Percentiles rank a stretch among this genome's conserved stretches.
These are phyloP conservation scores for Xestoiulus laeticollis DNA, from an alignment of 2,888 invertebrate genomes.

Conservation along the genomic window DNA sequence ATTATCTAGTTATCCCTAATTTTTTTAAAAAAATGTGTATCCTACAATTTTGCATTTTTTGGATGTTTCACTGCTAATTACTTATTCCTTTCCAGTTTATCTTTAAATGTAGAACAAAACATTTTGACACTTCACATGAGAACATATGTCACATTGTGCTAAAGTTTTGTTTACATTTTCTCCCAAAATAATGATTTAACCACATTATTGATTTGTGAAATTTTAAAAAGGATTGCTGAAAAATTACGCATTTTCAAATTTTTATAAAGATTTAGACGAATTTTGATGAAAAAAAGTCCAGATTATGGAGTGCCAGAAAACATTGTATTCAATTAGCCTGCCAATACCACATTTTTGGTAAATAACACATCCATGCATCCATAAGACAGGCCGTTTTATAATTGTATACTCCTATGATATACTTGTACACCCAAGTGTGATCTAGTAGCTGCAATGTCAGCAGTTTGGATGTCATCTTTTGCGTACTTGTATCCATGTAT, in stretches of 20 bases:
- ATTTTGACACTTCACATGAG: neutral
- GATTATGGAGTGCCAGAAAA: neutral
- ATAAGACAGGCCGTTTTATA: neutral
- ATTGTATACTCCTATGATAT: constrained; percentile 32
- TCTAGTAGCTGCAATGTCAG: constrained; percentile 50
- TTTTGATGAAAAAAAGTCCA: neutral
- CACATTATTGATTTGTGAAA: neutral
- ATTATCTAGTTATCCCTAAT: neutral
- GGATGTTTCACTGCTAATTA: neutral
- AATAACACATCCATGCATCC: neutral
- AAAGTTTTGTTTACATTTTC: neutral
- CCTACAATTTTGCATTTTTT: neutral
- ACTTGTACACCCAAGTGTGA: constrained; percentile 52
- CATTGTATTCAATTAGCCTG: neutral
- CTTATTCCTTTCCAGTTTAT: neutral
- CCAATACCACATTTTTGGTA: neutral
- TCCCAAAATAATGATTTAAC: neutral
- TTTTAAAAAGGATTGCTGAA: neutral
- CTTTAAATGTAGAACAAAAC: neutral
- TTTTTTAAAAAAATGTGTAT: neutral
- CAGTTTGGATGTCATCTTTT: constrained; percentile 15
- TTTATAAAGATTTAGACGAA: neutral
- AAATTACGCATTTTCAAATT: neutral
- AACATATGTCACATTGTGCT: no score
- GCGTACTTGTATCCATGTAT: constrained; percentile 4